A percentile compares a stretch with the other conserved stretches of the same genome.
Evolutionary conservation across 2,113 vertebrate species (phyloP).

Genomic region (Sebastes fasciatus): DNA sequence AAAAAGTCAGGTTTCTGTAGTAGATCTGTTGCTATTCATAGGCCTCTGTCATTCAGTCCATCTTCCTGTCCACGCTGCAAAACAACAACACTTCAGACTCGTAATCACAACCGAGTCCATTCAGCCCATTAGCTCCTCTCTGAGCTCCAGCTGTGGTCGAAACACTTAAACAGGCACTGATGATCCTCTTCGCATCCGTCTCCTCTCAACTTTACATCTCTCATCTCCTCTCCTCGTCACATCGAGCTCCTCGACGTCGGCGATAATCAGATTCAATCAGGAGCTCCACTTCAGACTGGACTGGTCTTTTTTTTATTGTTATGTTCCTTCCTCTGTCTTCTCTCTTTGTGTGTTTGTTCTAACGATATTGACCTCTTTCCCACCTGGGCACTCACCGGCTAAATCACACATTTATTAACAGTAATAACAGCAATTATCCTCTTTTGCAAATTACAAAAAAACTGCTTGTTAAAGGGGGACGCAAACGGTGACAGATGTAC

Average conservation of each 20-base stretch:
- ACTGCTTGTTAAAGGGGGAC: background rate
- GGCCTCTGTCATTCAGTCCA: background rate
- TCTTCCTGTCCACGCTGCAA: background rate
- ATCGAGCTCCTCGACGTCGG: background rate
- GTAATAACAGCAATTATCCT: constrained; percentile 4
- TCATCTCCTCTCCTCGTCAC: background rate
- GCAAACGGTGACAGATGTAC: background rate
- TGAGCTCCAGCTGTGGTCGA: constrained; percentile 59
- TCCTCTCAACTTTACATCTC: background rate
- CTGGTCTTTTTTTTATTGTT: background rate
- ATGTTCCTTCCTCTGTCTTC: background rate
- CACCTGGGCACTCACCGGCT: background rate
- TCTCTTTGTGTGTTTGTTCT: background rate
- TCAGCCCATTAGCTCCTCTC: constrained; percentile 23
- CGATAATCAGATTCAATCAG: constrained; percentile 43
- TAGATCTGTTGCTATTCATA: background rate
- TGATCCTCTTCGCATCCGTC: background rate
- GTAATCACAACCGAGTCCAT: constrained; percentile 32
- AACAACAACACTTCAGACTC: constrained; percentile 35
- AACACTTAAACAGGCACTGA: constrained; percentile 2
- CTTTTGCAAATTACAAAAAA: background rate
- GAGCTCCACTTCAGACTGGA: background rate
- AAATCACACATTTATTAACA: constrained; percentile 12
- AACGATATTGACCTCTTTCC: background rate
- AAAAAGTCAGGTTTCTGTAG: background rate